These are phyloP conservation scores for Cyclophora punctaria DNA, from an alignment of 2,888 invertebrate genomes.

Conservation along the genomic window DNA sequence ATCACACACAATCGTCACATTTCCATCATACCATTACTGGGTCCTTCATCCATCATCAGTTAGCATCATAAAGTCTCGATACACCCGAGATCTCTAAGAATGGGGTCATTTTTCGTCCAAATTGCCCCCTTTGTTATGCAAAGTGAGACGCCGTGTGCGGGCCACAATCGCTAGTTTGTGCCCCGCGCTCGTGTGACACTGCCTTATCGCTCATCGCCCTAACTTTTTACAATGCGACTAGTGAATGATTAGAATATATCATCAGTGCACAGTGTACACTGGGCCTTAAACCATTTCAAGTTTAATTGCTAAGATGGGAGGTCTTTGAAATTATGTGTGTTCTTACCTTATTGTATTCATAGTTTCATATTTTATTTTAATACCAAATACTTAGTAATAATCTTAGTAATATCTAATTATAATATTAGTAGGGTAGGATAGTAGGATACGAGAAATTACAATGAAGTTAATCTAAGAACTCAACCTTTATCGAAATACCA, in stretches of 20 bases:
- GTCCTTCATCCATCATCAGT: slow-evolving; percentile 12
- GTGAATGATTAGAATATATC: slow-evolving; percentile 71
- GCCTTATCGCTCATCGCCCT: slow-evolving; percentile 60
- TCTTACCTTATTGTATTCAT: too few species aligned
- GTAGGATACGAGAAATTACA: background rate
- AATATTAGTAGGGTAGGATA: background rate
- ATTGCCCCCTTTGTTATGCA: slow-evolving; percentile 74
- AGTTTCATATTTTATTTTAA: too few species aligned
- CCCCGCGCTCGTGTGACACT: slow-evolving; percentile 47
- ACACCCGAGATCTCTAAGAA: slow-evolving; percentile 53
- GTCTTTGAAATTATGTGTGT: slow-evolving; percentile 17
- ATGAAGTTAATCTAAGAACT: too few species aligned
- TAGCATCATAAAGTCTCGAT: slow-evolving; percentile 34
- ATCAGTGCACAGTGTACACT: slow-evolving; percentile 42
- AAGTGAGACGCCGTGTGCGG: slow-evolving; percentile 72
- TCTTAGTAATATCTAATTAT: background rate
- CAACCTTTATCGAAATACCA: too few species aligned
- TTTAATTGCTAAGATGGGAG: slow-evolving; percentile 51
- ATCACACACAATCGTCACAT: too few species aligned
- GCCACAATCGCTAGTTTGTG: slow-evolving; percentile 56
- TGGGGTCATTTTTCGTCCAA: slow-evolving; percentile 71
- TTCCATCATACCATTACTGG: too few species aligned
- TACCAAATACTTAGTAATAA: background rate
- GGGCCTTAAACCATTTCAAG: slow-evolving; percentile 32
- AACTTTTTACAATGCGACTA: slow-evolving; percentile 58